Base-by-base conservation (phyloP, 2,888 invertebrate species). In the Callyntrura guangdongensis region DNA sequence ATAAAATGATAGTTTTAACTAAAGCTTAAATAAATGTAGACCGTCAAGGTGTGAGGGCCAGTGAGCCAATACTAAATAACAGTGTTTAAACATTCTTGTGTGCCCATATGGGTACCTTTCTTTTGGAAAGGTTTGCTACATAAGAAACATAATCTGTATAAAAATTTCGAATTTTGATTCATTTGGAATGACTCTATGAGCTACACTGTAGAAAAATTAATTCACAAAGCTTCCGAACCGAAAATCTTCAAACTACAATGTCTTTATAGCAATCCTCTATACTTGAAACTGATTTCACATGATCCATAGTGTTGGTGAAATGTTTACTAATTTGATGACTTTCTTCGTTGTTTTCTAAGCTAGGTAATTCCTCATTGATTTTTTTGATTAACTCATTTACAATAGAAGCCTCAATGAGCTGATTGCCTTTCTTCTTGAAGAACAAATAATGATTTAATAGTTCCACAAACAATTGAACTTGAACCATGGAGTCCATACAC, bases 261-360 rank as follows among this genome's bases (percentile, higher is more conserved):
- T 91, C 91, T 87, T 91, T 91, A 84, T 87, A 91, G 67, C 59
- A 36, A 20, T 91, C 91, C 77, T 91, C 91, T 87, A 87, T 84
- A 79, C 87, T 87, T 25, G 69, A 83, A 64, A 91, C 91, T 25
- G 91, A 84, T 64, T 91, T 91, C 94, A 98, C 96, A 94, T 98
- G 98, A 93, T 97, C 97, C 94, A 98, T 95, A 0, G 98, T 98
- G 94, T 98, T 98, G 94, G 97, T 97, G 95, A 99, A 98, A 95
- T 99, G 99, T 94, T 98, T 98, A 92, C 98, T 97, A 93, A 99
- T 98, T 95, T 99, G 99, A 94, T 99, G 99, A 47, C 98, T 98
- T 95, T 99, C 99, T 94, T 99, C 99, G 20, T 97, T 98, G 79
- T 97, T 97, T 94, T 99, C 99, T 92, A 99, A 95, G 95, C 98